A percentile compares a stretch with the other conserved stretches of the same genome.
Evolutionary conservation across 2,797 vertebrate species (phyloP).

Genomic region (Sebastes cheni): DNA sequence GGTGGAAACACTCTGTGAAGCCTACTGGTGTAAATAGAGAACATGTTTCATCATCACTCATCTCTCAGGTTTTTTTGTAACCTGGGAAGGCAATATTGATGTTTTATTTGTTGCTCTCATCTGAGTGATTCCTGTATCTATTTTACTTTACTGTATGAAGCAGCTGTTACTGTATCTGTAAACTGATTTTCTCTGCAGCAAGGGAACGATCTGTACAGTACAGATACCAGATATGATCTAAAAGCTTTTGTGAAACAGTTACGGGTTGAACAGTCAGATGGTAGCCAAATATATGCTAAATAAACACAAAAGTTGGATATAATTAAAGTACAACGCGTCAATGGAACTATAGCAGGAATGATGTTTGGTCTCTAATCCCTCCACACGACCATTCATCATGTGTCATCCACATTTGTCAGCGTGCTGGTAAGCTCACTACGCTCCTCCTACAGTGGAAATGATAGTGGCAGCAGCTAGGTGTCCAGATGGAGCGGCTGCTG

Average conservation of each 20-base stretch:
- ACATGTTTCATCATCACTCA: background rate
- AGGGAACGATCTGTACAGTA: background rate
- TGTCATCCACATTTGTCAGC: conserved; percentile 21
- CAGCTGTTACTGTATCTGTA: background rate
- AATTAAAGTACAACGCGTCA: background rate
- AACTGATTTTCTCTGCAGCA: background rate
- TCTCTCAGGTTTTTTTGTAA: background rate
- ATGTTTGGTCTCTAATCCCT: background rate
- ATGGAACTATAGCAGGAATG: background rate
- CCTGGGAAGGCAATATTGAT: background rate
- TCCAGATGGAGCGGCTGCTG: conserved; percentile 69
- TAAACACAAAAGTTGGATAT: background rate
- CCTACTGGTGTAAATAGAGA: background rate
- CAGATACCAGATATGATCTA: background rate
- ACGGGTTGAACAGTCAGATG: background rate
- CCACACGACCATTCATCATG: conserved; percentile 1
- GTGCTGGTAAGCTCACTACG: conserved; percentile 9
- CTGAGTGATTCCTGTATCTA: background rate
- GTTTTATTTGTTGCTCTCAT: background rate
- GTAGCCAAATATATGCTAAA: background rate
- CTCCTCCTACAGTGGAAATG: conserved; percentile 51
- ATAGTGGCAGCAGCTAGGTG: conserved; percentile 2
- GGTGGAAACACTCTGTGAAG: background rate
- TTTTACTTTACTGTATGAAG: background rate
- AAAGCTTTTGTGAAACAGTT: background rate